Conservation (phyloP, 2,797 vertebrate genomes). For the Leptoclinus maculatus region DNA sequence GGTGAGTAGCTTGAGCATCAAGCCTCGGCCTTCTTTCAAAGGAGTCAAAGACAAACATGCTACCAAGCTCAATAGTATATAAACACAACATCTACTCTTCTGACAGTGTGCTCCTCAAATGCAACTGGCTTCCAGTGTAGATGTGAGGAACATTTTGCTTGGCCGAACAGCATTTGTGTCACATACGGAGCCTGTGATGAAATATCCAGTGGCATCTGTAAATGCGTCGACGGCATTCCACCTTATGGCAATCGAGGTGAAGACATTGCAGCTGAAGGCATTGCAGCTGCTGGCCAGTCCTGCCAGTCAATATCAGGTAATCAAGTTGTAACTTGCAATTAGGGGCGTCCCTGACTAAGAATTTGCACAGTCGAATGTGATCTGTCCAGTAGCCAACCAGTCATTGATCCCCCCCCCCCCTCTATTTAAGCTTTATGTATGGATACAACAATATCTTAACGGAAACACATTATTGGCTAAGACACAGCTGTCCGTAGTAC, state of each 20-base stretch:
- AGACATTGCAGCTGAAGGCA: no score
- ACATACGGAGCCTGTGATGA: slow-evolving; percentile 47
- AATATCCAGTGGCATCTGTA: slow-evolving; percentile 35
- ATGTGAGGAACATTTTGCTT: slow-evolving; percentile 47
- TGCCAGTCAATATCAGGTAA: slow-evolving; percentile 56
- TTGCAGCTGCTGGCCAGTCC: slow-evolving; percentile 29
- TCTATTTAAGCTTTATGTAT: background rate
- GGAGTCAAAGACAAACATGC: background rate
- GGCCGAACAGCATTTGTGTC: slow-evolving; percentile 34
- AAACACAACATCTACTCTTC: background rate
- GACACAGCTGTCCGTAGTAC: no score
- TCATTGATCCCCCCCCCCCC: background rate
- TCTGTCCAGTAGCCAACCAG: background rate
- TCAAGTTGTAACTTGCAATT: background rate
- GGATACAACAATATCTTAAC: background rate
- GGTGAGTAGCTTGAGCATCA: slow-evolving; percentile 48
- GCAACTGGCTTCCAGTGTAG: slow-evolving; percentile 30
- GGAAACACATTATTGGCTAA: no score
- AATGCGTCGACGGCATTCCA: slow-evolving; percentile 43
- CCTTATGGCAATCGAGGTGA: no score
- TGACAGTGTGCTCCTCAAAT: slow-evolving; percentile 36
- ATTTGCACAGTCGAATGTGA: background rate
- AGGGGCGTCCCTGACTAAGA: background rate
- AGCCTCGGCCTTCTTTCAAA: background rate
- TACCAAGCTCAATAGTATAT: background rate